phyloP scores from a whole-genome alignment of 2,888 invertebrate species.

The Thereva unica region DNA sequence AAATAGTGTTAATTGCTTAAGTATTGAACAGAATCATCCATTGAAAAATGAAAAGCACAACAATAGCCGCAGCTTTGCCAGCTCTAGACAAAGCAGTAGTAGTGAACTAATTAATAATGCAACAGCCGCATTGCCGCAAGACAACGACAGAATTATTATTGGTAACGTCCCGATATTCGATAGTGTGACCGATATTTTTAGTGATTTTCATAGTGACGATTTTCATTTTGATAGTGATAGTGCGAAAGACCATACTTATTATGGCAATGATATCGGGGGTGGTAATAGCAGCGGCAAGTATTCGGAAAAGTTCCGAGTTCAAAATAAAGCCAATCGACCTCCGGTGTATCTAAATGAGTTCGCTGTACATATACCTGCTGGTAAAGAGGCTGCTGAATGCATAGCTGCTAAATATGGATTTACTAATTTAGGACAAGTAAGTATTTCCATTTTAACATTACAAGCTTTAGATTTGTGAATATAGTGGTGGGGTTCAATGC shows the following conservation, averaged over 20 bases:
- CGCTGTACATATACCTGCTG: slow-evolving; percentile 82
- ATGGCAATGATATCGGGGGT: slow-evolving; percentile 5
- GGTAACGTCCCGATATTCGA: slow-evolving; percentile 13
- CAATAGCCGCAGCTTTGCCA: slow-evolving; percentile 20
- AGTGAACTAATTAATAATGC: neutral
- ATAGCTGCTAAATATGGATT: slow-evolving; percentile 86
- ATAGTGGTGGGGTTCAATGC: too few relatives aligned
- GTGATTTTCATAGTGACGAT: slow-evolving; percentile 19
- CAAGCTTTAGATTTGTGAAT: too few relatives aligned
- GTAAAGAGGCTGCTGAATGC: slow-evolving; percentile 70
- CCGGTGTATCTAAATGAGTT: slow-evolving; percentile 78
- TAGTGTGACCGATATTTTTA: slow-evolving; percentile 26
- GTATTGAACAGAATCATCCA: slow-evolving; percentile 13
- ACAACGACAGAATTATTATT: slow-evolving; percentile 18
- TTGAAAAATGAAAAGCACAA: slow-evolving; percentile 28
- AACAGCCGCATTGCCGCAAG: neutral
- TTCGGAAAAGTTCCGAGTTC: slow-evolving; percentile 41
- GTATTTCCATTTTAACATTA: slow-evolving; percentile 50
- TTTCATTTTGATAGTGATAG: slow-evolving; percentile 24
- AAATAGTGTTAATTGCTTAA: slow-evolving; percentile 43
- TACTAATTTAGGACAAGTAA: slow-evolving; percentile 85
- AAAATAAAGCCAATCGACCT: slow-evolving; percentile 6
- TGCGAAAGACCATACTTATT: slow-evolving; percentile 3
- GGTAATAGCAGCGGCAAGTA: slow-evolving; percentile 40
- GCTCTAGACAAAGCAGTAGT: slow-evolving; percentile 18